Evolutionary conservation across 2,113 vertebrate genomes (phyloP), one percentile per base, ranked within the genome.

Genomic region (Strigops habroptila): DNA sequence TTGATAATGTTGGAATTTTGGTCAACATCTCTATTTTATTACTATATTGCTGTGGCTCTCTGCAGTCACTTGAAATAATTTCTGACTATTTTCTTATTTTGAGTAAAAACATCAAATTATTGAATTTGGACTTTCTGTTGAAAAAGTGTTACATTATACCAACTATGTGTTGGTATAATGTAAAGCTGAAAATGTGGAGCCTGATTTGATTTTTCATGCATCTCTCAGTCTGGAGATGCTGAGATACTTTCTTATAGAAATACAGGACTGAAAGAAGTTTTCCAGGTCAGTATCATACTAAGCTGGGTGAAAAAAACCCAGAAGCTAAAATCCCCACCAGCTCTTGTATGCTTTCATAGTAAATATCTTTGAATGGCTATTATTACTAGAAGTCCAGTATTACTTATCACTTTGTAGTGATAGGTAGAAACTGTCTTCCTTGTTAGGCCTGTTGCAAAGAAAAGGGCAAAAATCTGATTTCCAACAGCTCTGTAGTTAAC

Each of bases 391-490:
- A 92, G 10, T n/a, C 49, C 17, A 37, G 3, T 19, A 30, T 67
- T 59, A 52, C 55, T 48, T 46, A 16, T 73, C 30, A 24, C 43
- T 55, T 73, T 10, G 37, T 13, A 46, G 9, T 27, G 55, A 57
- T 14, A 52, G 33, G 65, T n/a, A 87, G 44, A 53, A 86, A 62
- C 37, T 51, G 3, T 35, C 7, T 91, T 24, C 13, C 8, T 85
- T 31, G 57, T 59, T 84, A 79, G 18, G 5, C 10, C 4, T 62
- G 5, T 57, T 62, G 18, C 17, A 13, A 83, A 46, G 46, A 62
- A 93, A 77, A 63, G 6, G 15, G 48, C 86, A 25, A 83, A 64
- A 88, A 91, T 44, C 74, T 85, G 41, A 67, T 90, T 94, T 83
- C 75, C 21, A 86, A n/a, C 17, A 65, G 14, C 11, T 53, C 23